Conservation (phyloP, 2,888 invertebrate species). For the Gortyna flavago region DNA sequence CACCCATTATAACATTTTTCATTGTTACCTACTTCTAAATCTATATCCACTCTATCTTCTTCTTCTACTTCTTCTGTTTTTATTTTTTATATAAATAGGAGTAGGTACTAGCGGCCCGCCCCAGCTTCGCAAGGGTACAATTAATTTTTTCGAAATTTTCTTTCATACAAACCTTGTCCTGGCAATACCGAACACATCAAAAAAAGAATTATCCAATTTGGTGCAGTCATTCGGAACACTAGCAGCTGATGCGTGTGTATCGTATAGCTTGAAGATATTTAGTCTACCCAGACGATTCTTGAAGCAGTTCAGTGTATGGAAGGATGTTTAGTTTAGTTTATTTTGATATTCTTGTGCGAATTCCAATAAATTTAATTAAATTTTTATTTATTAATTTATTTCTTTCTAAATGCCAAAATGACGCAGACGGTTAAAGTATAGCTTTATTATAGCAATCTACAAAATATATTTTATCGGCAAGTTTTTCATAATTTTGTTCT, state of each 20-base stretch:
- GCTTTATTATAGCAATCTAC: neutral
- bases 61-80: neutral
- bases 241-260: no score
- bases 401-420: neutral
- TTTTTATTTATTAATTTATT: no score
- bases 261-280: no score
- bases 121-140: no score
- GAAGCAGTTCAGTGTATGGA: no score
- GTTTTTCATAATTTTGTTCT: neutral
- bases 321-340: neutral
- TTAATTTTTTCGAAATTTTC: no score
- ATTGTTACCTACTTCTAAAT: neutral
- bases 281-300: no score
- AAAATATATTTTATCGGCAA: neutral
- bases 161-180: no score
- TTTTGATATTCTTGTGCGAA: neutral
- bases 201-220: no score
- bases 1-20: neutral
- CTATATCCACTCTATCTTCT: neutral
- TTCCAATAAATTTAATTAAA: neutral
- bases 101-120: no score
- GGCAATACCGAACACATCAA: no score
- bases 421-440: neutral
- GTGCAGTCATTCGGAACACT: no score
- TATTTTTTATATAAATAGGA: neutral